A percentile compares a stretch with the other conserved stretches of the same genome.
Evolutionary conservation across 2,113 vertebrate genomes (phyloP).

Genomic region (Acanthisitta chloris): DNA sequence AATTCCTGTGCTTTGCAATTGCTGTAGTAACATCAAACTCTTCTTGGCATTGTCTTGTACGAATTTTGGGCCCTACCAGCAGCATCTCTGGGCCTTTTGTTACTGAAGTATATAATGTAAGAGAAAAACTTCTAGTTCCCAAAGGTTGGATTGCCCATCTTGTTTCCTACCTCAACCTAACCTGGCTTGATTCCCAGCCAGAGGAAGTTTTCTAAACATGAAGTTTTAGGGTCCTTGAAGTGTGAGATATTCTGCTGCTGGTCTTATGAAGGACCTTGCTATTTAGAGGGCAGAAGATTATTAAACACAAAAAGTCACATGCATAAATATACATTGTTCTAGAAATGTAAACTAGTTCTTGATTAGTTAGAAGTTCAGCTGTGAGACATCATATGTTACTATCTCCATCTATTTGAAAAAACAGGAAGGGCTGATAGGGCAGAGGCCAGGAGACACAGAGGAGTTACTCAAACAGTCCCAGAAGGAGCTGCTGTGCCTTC

Average conservation of each 20-base stretch:
- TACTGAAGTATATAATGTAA: fast-evolving
- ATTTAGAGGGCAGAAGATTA: not conserved
- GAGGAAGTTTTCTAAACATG: not conserved
- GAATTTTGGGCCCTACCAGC: not conserved
- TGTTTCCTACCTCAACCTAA: not conserved
- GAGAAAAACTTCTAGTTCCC: not conserved
- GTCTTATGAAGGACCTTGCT: not conserved
- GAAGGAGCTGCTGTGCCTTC: slow-evolving; percentile 70
- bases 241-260: not conserved
- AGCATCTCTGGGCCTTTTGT: not conserved
- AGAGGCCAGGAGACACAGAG: slow-evolving; percentile 65
- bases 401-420: not conserved
- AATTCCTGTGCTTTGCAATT: not conserved
- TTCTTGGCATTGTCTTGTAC: not conserved
- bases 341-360: not conserved
- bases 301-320: too few species aligned
- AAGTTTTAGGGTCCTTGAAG: not conserved
- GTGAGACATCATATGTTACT: not conserved
- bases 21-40: not conserved
- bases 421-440: slow-evolving; percentile 71
- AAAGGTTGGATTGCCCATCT: not conserved
- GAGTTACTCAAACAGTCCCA: slow-evolving; percentile 71
- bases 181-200: not conserved
- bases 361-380: not conserved
- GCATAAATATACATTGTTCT: not conserved